Percentiles rank a stretch among this genome's conserved stretches.
phyloP scores from a whole-genome alignment of 2,113 vertebrate species.

The Stigmatopora argus region DNA sequence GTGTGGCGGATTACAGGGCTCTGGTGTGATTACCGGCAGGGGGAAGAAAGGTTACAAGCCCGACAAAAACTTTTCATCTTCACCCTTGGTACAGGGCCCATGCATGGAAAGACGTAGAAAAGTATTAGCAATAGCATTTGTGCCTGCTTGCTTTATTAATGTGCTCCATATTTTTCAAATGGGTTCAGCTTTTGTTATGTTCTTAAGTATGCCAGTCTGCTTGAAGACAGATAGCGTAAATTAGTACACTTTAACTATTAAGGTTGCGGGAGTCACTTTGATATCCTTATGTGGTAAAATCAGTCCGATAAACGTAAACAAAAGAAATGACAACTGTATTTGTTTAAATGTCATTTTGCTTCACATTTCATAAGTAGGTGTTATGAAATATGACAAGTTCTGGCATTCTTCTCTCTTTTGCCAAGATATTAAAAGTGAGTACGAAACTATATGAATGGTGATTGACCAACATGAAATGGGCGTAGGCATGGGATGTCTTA shows the following conservation, averaged over 20 bases:
- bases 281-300: too few relatives aligned
- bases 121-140: slow-evolving; percentile 17
- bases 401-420: too few relatives aligned
- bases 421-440: too few relatives aligned
- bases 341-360: too few relatives aligned
- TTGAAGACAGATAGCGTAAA: background rate
- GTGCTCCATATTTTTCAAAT: background rate
- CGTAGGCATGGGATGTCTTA: too few relatives aligned
- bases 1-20: slow-evolving; percentile 81
- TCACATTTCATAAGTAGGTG: too few relatives aligned
- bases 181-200: background rate
- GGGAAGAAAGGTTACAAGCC: slow-evolving; percentile 71
- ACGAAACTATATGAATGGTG: too few relatives aligned
- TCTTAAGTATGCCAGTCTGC: background rate
- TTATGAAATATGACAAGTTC: too few relatives aligned
- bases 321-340: too few relatives aligned
- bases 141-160: slow-evolving; percentile 11
- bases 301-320: too few relatives aligned
- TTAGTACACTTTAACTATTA: background rate
- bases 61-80: slow-evolving; percentile 75
- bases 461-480: too few relatives aligned
- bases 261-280: too few relatives aligned
- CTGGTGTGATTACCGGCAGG: slow-evolving; percentile 76
- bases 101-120: slow-evolving; percentile 26
- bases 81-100: slow-evolving; percentile 49